Conservation (phyloP, 2,888 invertebrate species). For the Tachina grossa region DNA sequence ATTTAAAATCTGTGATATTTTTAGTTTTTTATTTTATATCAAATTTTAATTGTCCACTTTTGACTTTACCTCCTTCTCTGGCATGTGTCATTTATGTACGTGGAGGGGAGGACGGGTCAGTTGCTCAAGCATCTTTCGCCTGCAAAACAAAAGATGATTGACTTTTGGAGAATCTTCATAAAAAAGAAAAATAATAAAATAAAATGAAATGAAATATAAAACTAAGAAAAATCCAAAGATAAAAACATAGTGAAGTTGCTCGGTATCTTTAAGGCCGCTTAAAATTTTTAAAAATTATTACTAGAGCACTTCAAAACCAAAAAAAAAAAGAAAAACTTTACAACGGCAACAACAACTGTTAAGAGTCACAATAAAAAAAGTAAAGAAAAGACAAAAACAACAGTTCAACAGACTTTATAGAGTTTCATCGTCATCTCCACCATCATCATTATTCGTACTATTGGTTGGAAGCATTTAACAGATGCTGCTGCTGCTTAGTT, state of each 20-base stretch:
- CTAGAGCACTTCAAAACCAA: conserved; percentile 67
- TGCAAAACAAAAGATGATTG: conserved; percentile 67
- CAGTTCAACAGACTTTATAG: conserved; percentile 70
- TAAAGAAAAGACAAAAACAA: conserved; percentile 19
- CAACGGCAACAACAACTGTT: conserved; percentile 57
- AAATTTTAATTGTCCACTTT: conserved; percentile 51
- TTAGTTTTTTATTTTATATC: not conserved
- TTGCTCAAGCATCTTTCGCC: conserved; percentile 45
- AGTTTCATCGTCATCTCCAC: conserved; percentile 54
- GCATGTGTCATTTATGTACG: conserved; percentile 23
- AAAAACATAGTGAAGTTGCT: conserved; percentile 44
- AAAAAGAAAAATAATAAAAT: conserved; percentile 10
- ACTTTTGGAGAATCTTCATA: conserved; percentile 62
- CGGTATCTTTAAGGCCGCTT: conserved; percentile 60
- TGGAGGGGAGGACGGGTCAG: not conserved
- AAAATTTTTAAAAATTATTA: conserved; percentile 61
- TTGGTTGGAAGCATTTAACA: conserved; percentile 43
- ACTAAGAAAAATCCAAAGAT: conserved; percentile 8
- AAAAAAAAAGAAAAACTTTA: conserved; percentile 40
- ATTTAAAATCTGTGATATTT: conserved; percentile 4
- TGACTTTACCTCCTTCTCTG: conserved; percentile 25
- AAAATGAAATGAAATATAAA: not conserved
- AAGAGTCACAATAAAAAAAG: conserved; percentile 52
- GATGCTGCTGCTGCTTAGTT: conserved; percentile 42
- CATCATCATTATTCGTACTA: conserved; percentile 41